Base-by-base conservation (phyloP, 2,113 vertebrate genomes). In the Rhea pennata region DNA sequence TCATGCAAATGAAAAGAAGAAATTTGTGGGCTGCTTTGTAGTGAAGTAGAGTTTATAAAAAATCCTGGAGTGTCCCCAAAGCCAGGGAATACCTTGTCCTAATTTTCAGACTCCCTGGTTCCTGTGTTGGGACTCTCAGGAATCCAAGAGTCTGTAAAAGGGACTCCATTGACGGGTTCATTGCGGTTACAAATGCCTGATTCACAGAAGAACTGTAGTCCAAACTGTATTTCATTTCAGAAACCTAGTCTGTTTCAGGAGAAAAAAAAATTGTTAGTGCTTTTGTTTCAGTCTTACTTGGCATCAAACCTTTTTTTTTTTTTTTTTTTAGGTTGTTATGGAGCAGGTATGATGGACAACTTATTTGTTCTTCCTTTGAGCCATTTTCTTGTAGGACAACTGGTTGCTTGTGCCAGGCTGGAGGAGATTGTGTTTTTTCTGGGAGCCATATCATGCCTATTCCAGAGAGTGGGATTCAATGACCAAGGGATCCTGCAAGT, bases 241-340 rank as follows among this genome's bases (percentile, higher is more conserved):
- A 65, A 94, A 54, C 3, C 1, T 0, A 27, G 16, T 33, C 40
- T 14, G 8, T 56, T 82, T 31, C n/a, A 51, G 17, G 31, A 5
- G n/a, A 85, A 36, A 73, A 69, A 15, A 33, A 31, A 59, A 73
- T 46, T 12, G 46, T 48, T 33, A 33, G 13, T 56, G 13, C 0
- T 1, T 42, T 70, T 40, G 2, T 40, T 92, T 66, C 44, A 71
- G 9, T 17, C 10, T 42, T 42, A 9, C 61, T 73, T 78, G 56
- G 3, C 62, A 74, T 29, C 5, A 24, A 65, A 20, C 2, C 10
- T 39, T 82, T 77, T 48, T 36, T 36, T 36, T 39, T 82, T 77
- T 48, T 36, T 36, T 36, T 39, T 42, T 48, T 40, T 42, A 62
- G 62, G 65, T 4, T 84, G 9, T 15, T 0, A 0, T 36, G 42